Evolutionary conservation across 2,888 invertebrate species (phyloP), one percentile per base, ranked within the genome.

Genomic region (Rhodophaea formosa): DNA sequence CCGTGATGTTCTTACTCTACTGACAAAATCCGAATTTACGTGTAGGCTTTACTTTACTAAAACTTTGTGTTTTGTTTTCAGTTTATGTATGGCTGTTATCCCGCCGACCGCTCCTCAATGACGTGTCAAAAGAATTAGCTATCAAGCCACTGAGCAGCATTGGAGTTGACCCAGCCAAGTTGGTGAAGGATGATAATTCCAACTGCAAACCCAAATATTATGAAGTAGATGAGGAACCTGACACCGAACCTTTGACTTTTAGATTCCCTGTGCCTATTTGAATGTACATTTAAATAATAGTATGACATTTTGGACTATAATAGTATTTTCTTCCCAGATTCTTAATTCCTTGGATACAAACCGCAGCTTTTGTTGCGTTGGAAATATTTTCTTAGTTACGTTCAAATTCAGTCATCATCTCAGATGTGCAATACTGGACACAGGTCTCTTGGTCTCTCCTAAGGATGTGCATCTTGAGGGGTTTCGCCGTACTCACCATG

Each of bases 81-180:
- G 89, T 86, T 29, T 86, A 88, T 67, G 78, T 87, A 6, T 89
- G 89, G 89, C 73, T 89, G 7, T 65, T 89, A 1, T 89, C 89
- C 59, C 79, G 86, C 60, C 72, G 74, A 12, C 74, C 71, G 8
- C 70, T 69, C 7, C 65, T 89, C 44, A 87, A 86, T 30, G 83
- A 80, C 0, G 88, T 88, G 0, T 87, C 84, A 0, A 83, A 81
- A 54, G 79, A 80, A 7, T 51, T 88, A 42, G 87, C 88, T 0
- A 54, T 75, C 6, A 81, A 77, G 58, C 76, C 87, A 0, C 64
- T 84, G 8, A 65, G 68, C 16, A 68, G 72, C 44, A 74, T 85
- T 1, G 81, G 79, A 3, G 67, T 86, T 0, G 69, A 74, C 17
- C 32, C 71, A 0, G 57, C 62, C 3, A 69, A 71, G 7, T 54